These are phyloP conservation scores for Lagodon rhomboides DNA, from an alignment of 2,797 vertebrate genomes.

Conservation along the genomic window DNA sequence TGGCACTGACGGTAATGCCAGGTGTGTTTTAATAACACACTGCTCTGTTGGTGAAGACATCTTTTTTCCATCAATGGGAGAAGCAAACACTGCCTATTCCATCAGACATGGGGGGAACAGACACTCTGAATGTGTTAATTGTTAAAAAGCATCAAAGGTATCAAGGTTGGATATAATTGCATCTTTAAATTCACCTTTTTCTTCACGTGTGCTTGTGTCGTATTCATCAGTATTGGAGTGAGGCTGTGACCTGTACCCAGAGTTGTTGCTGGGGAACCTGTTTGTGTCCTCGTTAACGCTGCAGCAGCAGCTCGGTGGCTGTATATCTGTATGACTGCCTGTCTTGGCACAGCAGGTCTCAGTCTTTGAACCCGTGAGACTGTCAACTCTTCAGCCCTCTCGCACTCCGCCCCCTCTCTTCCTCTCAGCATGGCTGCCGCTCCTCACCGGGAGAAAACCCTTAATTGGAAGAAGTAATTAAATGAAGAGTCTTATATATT, in stretches of 20 bases:
- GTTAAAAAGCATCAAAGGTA: neutral
- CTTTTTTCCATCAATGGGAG: neutral
- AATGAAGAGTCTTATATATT: slow-evolving; percentile 47
- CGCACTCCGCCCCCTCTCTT: slow-evolving; percentile 21
- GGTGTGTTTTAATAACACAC: neutral
- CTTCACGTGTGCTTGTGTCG: neutral
- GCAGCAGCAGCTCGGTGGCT: slow-evolving; percentile 11
- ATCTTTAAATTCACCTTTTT: slow-evolving; percentile 1
- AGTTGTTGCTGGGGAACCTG: neutral
- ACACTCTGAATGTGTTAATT: neutral
- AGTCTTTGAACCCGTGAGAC: slow-evolving; percentile 36
- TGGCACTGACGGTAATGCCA: neutral
- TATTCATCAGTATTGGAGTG: neutral
- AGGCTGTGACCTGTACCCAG: neutral
- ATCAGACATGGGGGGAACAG: neutral
- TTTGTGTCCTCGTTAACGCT: slow-evolving; percentile 18
- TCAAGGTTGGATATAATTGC: neutral
- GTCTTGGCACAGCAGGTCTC: slow-evolving; percentile 36
- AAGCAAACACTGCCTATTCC: neutral
- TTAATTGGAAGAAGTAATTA: slow-evolving; percentile 53
- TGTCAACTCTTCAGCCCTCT: slow-evolving; percentile 3
- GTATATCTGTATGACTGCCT: slow-evolving; percentile 21
- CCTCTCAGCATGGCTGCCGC: slow-evolving; percentile 30
- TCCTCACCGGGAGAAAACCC: slow-evolving; percentile 24
- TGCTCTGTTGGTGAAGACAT: neutral